Evolutionary conservation across 1,140 invertebrate species (phyloP).

Genomic region (Dreissena polymorpha): DNA sequence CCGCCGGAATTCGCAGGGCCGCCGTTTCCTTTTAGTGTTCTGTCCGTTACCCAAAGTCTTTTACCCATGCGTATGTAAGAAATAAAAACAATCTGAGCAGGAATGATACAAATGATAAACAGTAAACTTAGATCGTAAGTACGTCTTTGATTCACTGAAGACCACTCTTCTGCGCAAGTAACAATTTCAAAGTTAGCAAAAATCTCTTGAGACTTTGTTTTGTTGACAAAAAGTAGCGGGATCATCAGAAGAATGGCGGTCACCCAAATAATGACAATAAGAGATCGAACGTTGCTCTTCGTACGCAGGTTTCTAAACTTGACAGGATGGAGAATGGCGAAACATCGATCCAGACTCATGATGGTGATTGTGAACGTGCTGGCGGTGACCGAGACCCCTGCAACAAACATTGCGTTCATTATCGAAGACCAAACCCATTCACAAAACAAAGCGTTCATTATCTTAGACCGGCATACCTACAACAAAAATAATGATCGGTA

Average conservation of each 20-base stretch:
- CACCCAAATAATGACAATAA: conserved; percentile 84
- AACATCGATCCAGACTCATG: conserved; percentile 88
- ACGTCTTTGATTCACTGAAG: conserved; percentile 68
- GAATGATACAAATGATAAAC: conserved; percentile 86
- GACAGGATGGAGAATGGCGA: conserved; percentile 88
- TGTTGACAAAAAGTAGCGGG: conserved; percentile 83
- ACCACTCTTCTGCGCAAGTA: conserved; percentile 83
- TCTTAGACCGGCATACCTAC: too few relatives aligned
- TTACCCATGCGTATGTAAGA: conserved; percentile 88
- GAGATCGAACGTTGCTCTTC: conserved; percentile 79
- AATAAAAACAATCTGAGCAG: conserved; percentile 85
- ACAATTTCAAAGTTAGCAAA: conserved; percentile 52
- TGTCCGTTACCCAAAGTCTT: conserved; percentile 84
- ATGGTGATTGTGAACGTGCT: conserved; percentile 90
- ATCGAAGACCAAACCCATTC: too few relatives aligned
- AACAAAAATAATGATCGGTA: too few relatives aligned
- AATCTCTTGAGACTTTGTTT: conserved; percentile 56
- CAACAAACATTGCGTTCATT: conserved; percentile 32
- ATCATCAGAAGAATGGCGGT: conserved; percentile 85
- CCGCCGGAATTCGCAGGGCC: conserved; percentile 26
- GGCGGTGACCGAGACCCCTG: conserved; percentile 87
- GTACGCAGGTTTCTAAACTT: conserved; percentile 85
- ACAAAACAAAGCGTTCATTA: too few relatives aligned
- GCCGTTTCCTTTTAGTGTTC: conserved; percentile 82
- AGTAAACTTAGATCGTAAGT: conserved; percentile 85